A percentile compares a stretch with the other conserved stretches of the same genome.
Conservation (phyloP, 1,140 invertebrate species). For the Calliopsis andreniformis region DNA sequence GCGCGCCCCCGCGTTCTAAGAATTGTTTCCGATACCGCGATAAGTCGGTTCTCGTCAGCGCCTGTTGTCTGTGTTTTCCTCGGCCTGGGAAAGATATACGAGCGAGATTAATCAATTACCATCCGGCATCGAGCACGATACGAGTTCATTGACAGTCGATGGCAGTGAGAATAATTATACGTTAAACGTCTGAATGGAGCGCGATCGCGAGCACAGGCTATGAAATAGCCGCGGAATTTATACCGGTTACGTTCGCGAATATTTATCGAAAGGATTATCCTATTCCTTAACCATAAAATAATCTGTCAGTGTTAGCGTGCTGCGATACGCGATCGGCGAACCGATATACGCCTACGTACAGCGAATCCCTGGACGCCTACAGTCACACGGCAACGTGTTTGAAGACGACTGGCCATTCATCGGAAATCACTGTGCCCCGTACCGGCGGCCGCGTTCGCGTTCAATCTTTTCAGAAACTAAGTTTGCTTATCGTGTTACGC, state of each 20-base stretch:
- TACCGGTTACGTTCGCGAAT: slow-evolving; percentile 4
- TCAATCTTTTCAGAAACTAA: slow-evolving; percentile 6
- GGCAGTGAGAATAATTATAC: not conserved
- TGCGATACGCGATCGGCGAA: slow-evolving; percentile 26
- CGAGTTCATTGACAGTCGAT: slow-evolving; percentile 22
- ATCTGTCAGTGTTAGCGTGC: slow-evolving; percentile 23
- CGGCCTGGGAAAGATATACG: not conserved
- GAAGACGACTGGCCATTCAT: slow-evolving; percentile 7
- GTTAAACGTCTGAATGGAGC: not conserved
- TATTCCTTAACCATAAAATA: slow-evolving; percentile 32
- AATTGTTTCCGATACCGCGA: slow-evolving; percentile 18
- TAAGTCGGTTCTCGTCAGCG: slow-evolving; percentile 1
- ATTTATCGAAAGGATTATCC: slow-evolving; percentile 30
- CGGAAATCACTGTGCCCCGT: not conserved
- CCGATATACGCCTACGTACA: slow-evolving; percentile 20
- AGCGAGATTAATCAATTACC: slow-evolving; percentile 32
- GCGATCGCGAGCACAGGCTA: not conserved
- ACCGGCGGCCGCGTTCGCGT: not conserved
- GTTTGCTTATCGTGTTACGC: slow-evolving; percentile 9
- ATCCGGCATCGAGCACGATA: not conserved
- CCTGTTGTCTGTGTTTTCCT: slow-evolving; percentile 7
- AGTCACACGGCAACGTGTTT: slow-evolving; percentile 7
- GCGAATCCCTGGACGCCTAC: slow-evolving; percentile 34
- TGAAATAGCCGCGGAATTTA: slow-evolving; percentile 5
- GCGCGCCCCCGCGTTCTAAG: not conserved